Evolutionary conservation across 2,113 vertebrate species (phyloP).

Genomic region (Theristicus caerulescens): DNA sequence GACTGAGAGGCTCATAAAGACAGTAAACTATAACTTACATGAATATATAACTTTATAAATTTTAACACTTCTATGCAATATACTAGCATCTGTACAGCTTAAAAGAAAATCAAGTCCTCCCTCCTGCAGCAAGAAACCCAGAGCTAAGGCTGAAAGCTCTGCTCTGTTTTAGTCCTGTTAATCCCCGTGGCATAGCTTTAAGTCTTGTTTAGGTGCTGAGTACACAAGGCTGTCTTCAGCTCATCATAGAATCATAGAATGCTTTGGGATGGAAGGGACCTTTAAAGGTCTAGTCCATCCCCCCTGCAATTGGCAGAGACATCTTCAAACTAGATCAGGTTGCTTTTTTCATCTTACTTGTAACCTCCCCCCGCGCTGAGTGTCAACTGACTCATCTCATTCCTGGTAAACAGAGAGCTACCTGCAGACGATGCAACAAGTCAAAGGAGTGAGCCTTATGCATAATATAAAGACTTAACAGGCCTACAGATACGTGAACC

Average conservation of each 20-base stretch:
- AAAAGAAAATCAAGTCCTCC: neutral
- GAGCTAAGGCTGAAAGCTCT: neutral
- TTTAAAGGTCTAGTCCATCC: no score
- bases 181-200: neutral
- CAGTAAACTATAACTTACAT: neutral
- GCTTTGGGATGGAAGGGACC: no score
- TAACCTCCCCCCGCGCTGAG: neutral
- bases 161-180: neutral
- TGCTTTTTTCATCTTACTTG: neutral
- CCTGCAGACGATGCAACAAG: neutral
- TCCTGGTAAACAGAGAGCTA: neutral
- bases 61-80: neutral
- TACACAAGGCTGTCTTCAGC: neutral
- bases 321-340: no score
- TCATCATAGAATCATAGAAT: no score
- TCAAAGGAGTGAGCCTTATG: neutral
- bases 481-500: neutral
- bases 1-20: neutral
- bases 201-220: neutral
- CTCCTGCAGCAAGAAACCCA: neutral
- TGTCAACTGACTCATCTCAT: neutral
- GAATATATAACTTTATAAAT: neutral
- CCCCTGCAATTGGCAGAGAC: no score
- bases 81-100: neutral
- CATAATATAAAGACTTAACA: accelerated